Evolutionary conservation across 2,888 invertebrate genomes (phyloP).

Genomic region (Dynastes maya): DNA sequence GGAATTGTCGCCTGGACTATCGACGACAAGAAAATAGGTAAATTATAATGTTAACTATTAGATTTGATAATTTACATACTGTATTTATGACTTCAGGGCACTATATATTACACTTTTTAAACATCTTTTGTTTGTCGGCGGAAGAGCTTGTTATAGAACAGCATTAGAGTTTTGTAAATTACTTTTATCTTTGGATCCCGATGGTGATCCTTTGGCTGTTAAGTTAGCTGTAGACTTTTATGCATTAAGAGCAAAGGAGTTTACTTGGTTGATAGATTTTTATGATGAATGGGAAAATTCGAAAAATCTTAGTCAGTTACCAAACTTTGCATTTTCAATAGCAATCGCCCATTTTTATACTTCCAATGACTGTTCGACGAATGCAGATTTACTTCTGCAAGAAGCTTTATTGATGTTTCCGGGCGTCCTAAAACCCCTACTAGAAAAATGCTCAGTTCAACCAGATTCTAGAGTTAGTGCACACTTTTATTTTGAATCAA

Average conservation of each 20-base stretch:
- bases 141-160: constrained; percentile 87
- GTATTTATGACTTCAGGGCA: constrained; percentile 71
- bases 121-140: constrained; percentile 84
- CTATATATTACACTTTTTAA: constrained; percentile 88
- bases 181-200: constrained; percentile 83
- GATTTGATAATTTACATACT: not conserved
- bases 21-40: constrained; percentile 86
- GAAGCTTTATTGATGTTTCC: constrained; percentile 89
- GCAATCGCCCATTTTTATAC: constrained; percentile 82
- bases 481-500: constrained; percentile 72
- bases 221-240: constrained; percentile 87
- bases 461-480: constrained; percentile 77
- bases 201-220: constrained; percentile 83
- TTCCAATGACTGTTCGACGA: constrained; percentile 68
- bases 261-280: constrained; percentile 76
- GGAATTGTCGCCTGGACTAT: constrained; percentile 84
- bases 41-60: constrained; percentile 37
- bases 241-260: constrained; percentile 83
- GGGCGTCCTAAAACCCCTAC: constrained; percentile 79
- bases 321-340: constrained; percentile 90
- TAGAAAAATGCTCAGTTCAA: constrained; percentile 85
- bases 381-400: constrained; percentile 80
- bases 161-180: constrained; percentile 91
- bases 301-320: constrained; percentile 84
- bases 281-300: constrained; percentile 74